These are phyloP conservation scores for Anaspis maculata DNA, from an alignment of 2,888 invertebrate genomes.

Conservation along the genomic window DNA sequence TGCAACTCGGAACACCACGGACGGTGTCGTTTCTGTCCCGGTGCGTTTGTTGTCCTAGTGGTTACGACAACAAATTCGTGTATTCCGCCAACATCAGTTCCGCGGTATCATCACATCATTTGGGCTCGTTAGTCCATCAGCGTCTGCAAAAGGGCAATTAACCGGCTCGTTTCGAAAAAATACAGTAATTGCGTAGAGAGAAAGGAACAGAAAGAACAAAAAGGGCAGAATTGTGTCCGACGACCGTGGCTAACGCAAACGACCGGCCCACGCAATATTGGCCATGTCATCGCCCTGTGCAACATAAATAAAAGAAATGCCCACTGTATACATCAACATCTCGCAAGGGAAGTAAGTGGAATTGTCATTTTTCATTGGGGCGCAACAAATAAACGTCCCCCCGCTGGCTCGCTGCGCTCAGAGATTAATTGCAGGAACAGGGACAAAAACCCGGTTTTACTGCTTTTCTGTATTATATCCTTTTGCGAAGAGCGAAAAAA, in stretches of 20 bases:
- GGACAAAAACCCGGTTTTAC: no score
- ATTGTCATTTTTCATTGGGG: conserved; percentile 29
- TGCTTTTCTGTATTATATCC: no score
- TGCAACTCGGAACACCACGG: no score
- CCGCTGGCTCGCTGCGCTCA: conserved; percentile 1
- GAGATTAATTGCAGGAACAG: conserved; percentile 7
- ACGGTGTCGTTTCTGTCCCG: no score
- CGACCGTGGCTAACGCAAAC: conserved; percentile 28
- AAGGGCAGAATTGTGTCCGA: conserved; percentile 8
- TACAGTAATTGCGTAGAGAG: conserved; percentile 13
- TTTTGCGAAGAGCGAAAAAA: no score
- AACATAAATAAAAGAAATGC: conserved; percentile 30
- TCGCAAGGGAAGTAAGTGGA: conserved; percentile 21
- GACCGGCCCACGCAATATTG: conserved; percentile 33
- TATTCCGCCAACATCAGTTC: no score
- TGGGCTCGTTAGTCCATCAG: no score
- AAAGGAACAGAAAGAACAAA: conserved; percentile 13
- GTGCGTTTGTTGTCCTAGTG: no score
- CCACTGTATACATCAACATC: conserved; percentile 18
- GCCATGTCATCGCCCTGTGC: conserved; percentile 34
- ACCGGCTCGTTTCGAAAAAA: conserved; percentile 18
- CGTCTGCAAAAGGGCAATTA: conserved; percentile 17
- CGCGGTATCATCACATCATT: no score
- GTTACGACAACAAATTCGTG: no score
- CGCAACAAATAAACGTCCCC: conserved; percentile 26